Evolutionary conservation across 2,113 vertebrate species (phyloP), one percentile per base, ranked within the genome.

Genomic region (Grus americana): DNA sequence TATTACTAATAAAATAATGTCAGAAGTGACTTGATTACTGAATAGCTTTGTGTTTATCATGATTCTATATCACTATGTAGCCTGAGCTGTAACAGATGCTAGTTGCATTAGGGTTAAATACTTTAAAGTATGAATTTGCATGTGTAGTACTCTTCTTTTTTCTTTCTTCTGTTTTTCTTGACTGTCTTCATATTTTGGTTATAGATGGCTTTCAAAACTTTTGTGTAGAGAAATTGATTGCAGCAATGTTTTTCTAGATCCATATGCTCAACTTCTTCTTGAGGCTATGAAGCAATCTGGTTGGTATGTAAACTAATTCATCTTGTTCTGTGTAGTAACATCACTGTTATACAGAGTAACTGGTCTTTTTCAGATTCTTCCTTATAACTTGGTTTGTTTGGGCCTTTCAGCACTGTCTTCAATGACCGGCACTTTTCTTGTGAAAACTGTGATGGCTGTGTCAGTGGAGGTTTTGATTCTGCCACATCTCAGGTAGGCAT

Each of bases 401-500:
- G n/a, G n/a, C 72, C 42, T 97, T 97, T 80, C 96, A 99, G 99
- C 95, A 87, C 98, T 93, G 98, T 99, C 90, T 98, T 98, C 57
- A 98, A 96, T 97, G 99, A 99, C 46, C 98, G 99, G 20, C 99
- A 99, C 93, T 99, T 99, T 92, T 98, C 99, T 52, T 99, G 99
- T 86, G 99, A 99, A 96, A 98, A 99, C n/a, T 99, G 99, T 74
- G 98, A 99, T 49, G 98, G 98, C 67, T 98, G 98, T 27, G 99
- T 99, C 82, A 98, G 99, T 68, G 99, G 99, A 34, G 99, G 99
- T 55, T 99, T 99, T 76, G 99, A 99, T 91, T 97, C 99, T 20
- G 97, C 98, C 9, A 98, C 99, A 5, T 99, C 99, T 92, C 99
- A 99, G 97, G 99, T 99, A 96, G 78, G 96, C 62, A 20, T 55